Evolutionary conservation across 2,888 invertebrate species (phyloP).

Genomic region (Candidula unifasciata): DNA sequence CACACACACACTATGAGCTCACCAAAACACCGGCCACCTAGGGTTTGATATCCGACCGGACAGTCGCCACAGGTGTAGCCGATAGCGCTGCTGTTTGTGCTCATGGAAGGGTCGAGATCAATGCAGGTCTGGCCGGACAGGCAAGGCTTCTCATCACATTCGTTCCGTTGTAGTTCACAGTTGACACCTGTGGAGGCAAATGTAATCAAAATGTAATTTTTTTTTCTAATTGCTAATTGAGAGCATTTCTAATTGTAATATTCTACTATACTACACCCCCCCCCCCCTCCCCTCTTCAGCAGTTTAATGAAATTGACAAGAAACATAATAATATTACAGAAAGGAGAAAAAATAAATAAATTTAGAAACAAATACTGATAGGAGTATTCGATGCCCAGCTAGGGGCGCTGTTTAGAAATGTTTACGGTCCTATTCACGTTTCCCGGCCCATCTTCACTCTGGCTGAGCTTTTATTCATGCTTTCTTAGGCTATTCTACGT

Average conservation of each 20-base stretch:
- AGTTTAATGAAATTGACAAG: no score
- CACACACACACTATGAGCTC: slow-evolving; percentile 30
- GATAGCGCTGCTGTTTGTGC: background rate
- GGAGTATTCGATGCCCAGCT: no score
- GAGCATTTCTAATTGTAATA: background rate
- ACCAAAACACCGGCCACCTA: background rate
- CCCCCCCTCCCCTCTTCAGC: no score
- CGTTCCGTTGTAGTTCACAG: slow-evolving; percentile 14
- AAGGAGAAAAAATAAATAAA: no score
- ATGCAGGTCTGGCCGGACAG: slow-evolving; percentile 51
- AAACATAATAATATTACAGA: no score
- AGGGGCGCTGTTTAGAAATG: no score
- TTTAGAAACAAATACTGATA: no score
- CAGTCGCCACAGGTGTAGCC: slow-evolving; percentile 54
- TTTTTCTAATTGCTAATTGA: background rate
- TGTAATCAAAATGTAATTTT: no score
- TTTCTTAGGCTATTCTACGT: no score
- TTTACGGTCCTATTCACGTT: no score
- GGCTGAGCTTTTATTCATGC: no score
- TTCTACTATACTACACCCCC: background rate
- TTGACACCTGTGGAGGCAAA: slow-evolving; percentile 19
- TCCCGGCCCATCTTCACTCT: no score
- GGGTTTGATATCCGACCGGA: slow-evolving; percentile 49
- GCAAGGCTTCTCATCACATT: background rate
- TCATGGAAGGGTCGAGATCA: slow-evolving; percentile 43